phyloP scores from a whole-genome alignment of 2,888 invertebrate genomes.

The Phanerotoma sp. region DNA sequence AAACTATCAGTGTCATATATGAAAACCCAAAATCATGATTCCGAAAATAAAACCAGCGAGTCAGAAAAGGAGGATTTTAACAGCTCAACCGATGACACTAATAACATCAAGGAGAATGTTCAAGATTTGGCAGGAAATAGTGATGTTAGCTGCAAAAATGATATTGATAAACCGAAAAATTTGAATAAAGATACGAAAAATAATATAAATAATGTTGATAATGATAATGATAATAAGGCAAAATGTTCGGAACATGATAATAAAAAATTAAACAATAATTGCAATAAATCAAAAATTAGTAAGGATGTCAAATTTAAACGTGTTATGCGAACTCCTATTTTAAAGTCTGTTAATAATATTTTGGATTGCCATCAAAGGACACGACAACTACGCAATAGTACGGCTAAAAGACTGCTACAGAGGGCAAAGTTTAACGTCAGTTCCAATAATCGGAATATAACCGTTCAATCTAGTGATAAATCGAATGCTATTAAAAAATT shows the following conservation, averaged over 20 bases:
- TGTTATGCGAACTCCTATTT: conserved; percentile 43
- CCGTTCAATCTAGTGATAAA: conserved; percentile 46
- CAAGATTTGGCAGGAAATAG: neutral
- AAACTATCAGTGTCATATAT: conserved; percentile 48
- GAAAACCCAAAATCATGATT: conserved; percentile 47
- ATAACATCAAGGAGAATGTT: conserved; percentile 5
- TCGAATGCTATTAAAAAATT: conserved; percentile 64
- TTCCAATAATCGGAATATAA: conserved; percentile 36
- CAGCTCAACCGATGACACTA: conserved; percentile 18
- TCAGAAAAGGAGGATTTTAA: conserved; percentile 27
- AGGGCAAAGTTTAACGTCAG: conserved; percentile 46
- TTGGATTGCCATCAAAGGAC: conserved; percentile 52
- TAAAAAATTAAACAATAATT: conserved; percentile 2
- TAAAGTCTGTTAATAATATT: conserved; percentile 53
- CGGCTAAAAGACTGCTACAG: conserved; percentile 52
- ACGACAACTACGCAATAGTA: conserved; percentile 50
- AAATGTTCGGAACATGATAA: too few species aligned
- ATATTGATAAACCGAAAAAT: too few species aligned
- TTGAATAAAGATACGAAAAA: conserved; percentile 25
- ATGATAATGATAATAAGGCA: conserved; percentile 12
- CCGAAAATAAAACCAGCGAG: conserved; percentile 31
- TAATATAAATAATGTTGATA: conserved; percentile 27
- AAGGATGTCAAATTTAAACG: conserved; percentile 43
- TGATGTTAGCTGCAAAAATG: neutral
- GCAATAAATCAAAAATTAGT: conserved; percentile 35